Base-by-base conservation (phyloP, 2,888 invertebrate genomes). In the Drosophila sordidula region DNA sequence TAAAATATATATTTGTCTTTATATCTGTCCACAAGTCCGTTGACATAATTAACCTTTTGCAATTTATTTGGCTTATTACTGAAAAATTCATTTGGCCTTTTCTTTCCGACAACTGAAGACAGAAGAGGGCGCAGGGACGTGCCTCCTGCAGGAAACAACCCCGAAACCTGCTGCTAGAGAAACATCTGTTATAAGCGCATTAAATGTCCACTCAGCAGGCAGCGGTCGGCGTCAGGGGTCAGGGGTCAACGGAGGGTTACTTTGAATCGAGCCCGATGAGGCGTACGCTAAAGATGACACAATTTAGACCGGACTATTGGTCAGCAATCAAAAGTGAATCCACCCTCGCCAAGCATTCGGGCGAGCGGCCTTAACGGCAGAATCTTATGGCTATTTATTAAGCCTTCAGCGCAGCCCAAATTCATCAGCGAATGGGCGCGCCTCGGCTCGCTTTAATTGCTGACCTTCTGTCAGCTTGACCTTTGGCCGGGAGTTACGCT, bases 131-230 rank as follows among this genome's bases (percentile, higher is more conserved):
- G 6, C 38, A n/a, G 2, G 29, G 29, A 3, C 2, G 32, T 14
- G 41, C 14, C 22, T n/a, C 32, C 34, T 34, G 11, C 32, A 12
- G 25, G 14, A 39, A 45, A n/a, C 65, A 59, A 59, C 63, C 77
- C 72, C 46, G 29, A 63, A 67, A 63, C 62, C 58, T 58, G 59
- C 52, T 70, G 58, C 62, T 52, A 49, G 18, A 44, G 44, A 68
- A 87, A 87, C 84, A 84, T 86, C 84, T 84, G 84, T 70, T 87
- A 50, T 77, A 69, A 68, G 77, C 77, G 88, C 84, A 86, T 84
- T 84, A 84, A 86, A 56, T 72, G 70, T 62, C 71, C 72, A 54
- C 51, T 50, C 62, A 44, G 44, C 66, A 34, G 50, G 56, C 54
- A 22, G 54, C 38, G 50, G 61, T 50, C 58, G 56, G 32, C 14